Conservation (phyloP, 2,888 invertebrate species). For the Orchesellides sinensis region DNA sequence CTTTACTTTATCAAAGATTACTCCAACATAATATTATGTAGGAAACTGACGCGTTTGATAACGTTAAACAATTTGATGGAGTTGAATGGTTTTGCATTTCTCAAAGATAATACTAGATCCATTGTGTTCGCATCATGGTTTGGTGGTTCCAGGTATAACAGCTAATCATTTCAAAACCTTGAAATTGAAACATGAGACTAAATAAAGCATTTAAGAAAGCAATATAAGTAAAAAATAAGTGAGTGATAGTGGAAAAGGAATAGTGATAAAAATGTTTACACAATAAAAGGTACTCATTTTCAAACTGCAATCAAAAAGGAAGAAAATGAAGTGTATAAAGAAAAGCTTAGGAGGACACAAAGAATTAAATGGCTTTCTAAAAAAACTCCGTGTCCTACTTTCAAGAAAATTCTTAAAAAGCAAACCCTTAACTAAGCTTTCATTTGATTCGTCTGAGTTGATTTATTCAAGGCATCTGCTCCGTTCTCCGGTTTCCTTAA, state of each 20-base stretch:
- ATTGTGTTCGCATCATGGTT: too few species aligned
- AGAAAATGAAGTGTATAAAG: too few species aligned
- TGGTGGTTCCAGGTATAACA: not conserved
- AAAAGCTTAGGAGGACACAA: too few species aligned
- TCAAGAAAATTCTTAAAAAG: not conserved
- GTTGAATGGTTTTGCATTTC: too few species aligned
- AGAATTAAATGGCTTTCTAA: not conserved
- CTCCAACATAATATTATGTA: too few species aligned
- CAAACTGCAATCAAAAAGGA: not conserved
- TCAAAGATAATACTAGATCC: too few species aligned
- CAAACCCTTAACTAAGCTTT: too few species aligned
- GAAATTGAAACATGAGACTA: not conserved
- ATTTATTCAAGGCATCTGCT: slow-evolving; percentile 19
- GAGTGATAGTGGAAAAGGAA: not conserved
- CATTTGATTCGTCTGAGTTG: not conserved
- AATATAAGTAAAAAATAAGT: not conserved
- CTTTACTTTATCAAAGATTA: too few species aligned
- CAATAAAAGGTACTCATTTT: not conserved
- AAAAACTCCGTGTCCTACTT: not conserved
- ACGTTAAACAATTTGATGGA: too few species aligned
- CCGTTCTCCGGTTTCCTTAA: slow-evolving; percentile 16
- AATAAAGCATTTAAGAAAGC: not conserved
- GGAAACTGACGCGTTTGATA: too few species aligned
- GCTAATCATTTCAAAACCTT: not conserved
- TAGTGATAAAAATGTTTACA: not conserved